Evolutionary conservation across 2,888 invertebrate species (phyloP).

Genomic region (Orchesellides sinensis): DNA sequence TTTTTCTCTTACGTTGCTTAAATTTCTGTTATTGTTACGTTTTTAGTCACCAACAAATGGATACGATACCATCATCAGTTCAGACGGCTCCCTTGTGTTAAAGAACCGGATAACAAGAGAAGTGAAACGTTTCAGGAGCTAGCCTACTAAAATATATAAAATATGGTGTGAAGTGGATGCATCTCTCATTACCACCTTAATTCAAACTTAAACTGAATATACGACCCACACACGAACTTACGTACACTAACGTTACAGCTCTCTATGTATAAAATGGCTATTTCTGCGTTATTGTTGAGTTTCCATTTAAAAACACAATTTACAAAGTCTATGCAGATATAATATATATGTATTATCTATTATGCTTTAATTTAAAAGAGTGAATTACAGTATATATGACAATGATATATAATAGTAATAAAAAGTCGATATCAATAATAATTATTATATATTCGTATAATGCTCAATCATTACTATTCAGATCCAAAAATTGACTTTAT

Average conservation of each 20-base stretch:
- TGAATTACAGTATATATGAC: not conserved
- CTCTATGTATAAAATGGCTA: not conserved
- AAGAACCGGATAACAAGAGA: constrained; percentile 50
- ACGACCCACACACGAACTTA: too few relatives aligned
- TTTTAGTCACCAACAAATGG: constrained; percentile 75
- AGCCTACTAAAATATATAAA: constrained; percentile 47
- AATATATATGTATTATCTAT: not conserved
- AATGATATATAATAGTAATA: constrained; percentile 2
- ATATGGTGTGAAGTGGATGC: not conserved
- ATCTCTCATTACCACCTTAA: too few relatives aligned
- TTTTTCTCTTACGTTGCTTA: not conserved
- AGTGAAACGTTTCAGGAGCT: constrained; percentile 53
- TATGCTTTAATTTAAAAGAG: not conserved
- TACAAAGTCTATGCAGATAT: too few relatives aligned
- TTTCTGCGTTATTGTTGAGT: not conserved
- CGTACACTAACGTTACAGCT: not conserved
- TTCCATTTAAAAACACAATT: not conserved
- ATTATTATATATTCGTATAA: not conserved
- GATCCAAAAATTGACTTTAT: not conserved
- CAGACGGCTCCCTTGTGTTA: constrained; percentile 61
- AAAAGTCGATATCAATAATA: constrained; percentile 39
- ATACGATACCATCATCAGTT: constrained; percentile 72
- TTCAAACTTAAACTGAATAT: too few relatives aligned
- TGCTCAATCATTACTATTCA: not conserved
- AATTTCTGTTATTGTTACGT: not conserved